Evolutionary conservation across 2,888 invertebrate genomes (phyloP).

Genomic region (Ochropleura leucogaster): DNA sequence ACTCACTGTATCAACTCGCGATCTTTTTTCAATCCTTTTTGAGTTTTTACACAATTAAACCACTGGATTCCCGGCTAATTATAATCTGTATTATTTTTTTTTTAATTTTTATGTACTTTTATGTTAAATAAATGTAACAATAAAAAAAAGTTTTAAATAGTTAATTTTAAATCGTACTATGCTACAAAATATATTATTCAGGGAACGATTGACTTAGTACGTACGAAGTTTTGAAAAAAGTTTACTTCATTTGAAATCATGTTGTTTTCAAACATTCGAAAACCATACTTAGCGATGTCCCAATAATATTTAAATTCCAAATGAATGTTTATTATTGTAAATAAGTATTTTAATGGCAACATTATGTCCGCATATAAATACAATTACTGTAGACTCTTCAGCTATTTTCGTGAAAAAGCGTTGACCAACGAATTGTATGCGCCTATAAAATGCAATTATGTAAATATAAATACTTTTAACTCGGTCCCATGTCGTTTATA

Average conservation of each 20-base stretch:
- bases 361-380: conserved; percentile 35
- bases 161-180: not conserved
- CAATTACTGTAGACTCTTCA: conserved; percentile 30
- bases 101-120: too few species aligned
- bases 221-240: not conserved
- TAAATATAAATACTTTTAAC: conserved; percentile 64
- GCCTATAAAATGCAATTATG: conserved; percentile 64
- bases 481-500: conserved; percentile 54
- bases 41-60: too few species aligned
- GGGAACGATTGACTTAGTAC: not conserved
- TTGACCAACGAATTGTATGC: conserved; percentile 34
- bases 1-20: too few species aligned
- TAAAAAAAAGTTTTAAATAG: not conserved
- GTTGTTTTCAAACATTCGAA: not conserved
- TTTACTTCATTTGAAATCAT: not conserved
- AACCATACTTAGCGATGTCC: conserved; percentile 19
- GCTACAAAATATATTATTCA: not conserved
- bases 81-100: too few species aligned
- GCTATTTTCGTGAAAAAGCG: conserved; percentile 37
- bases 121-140: too few species aligned
- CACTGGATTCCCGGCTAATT: too few species aligned
- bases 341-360: conserved; percentile 59
- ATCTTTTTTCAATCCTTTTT: too few species aligned
- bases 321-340: conserved; percentile 66
- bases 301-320: conserved; percentile 49